Percentiles rank a stretch among this genome's conserved stretches.
Evolutionary conservation across 2,888 invertebrate genomes (phyloP).

Genomic region (Drosophila algonquin): DNA sequence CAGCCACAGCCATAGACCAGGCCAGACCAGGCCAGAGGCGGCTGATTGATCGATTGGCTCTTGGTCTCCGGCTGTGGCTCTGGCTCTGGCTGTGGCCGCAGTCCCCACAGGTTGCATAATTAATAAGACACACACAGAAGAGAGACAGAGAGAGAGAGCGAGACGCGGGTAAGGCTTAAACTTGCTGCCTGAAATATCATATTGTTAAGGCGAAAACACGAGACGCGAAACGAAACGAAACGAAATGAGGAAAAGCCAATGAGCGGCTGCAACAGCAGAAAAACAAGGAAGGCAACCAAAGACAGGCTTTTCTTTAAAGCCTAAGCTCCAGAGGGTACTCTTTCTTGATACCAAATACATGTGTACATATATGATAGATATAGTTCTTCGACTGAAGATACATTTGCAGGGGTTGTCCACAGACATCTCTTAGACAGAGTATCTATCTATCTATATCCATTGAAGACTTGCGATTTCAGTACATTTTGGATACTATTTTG

Average conservation of each 20-base stretch:
- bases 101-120: conserved; percentile 69
- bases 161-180: conserved; percentile 35
- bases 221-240: conserved; percentile 1
- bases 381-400: neutral
- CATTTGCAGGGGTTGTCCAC: neutral
- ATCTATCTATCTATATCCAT: too few relatives aligned
- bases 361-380: neutral
- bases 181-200: conserved; percentile 60
- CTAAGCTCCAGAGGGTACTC: neutral
- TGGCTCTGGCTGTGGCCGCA: conserved; percentile 22
- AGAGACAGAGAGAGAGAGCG: neutral
- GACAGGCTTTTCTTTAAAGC: neutral
- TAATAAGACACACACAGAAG: conserved; percentile 65
- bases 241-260: conserved; percentile 18
- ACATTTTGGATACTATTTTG: too few relatives aligned
- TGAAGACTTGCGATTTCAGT: too few relatives aligned
- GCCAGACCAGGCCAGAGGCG: neutral
- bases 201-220: conserved; percentile 59
- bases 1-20: too few relatives aligned
- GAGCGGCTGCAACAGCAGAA: neutral
- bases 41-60: conserved; percentile 72
- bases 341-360: neutral
- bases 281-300: neutral
- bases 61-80: conserved; percentile 7
- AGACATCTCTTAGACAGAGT: too few relatives aligned